Conservation (phyloP, 92 coral and sea anemone species). For the Bergia sp. region DNA sequence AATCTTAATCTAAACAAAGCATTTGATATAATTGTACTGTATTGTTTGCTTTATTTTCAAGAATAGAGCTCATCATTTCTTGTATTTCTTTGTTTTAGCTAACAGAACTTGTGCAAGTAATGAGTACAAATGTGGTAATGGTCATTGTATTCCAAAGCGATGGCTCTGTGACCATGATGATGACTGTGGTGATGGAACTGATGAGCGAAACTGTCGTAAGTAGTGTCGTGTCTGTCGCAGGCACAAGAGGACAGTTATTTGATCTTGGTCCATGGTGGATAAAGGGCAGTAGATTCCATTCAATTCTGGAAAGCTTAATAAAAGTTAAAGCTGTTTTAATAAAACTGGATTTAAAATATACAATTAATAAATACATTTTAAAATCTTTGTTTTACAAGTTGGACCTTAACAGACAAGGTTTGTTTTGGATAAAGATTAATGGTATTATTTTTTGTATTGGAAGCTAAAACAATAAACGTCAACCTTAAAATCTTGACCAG, state of each 20-base stretch:
- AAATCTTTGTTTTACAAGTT: too few relatives aligned
- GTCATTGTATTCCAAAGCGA: slow-evolving; percentile 27
- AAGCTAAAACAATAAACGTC: too few relatives aligned
- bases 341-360: not conserved
- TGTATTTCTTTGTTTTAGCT: slow-evolving; percentile 8
- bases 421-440: too few relatives aligned
- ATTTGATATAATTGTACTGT: not conserved
- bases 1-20: too few relatives aligned
- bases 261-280: slow-evolving; percentile 32
- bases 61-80: not conserved
- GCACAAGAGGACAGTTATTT: slow-evolving; percentile 10
- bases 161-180: slow-evolving; percentile 45
- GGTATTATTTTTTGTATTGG: too few relatives aligned
- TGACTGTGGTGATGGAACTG: slow-evolving; percentile 38
- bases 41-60: not conserved
- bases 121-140: slow-evolving; percentile 28
- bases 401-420: too few relatives aligned
- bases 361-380: too few relatives aligned
- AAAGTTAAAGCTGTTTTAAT: not conserved
- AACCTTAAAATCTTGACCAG: too few relatives aligned
- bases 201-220: slow-evolving; percentile 39
- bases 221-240: not conserved
- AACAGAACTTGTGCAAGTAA: slow-evolving; percentile 20
- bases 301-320: not conserved
- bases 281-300: not conserved